Evolutionary conservation across 1,140 invertebrate genomes (phyloP).

Genomic region (Cecropterus lyciades): DNA sequence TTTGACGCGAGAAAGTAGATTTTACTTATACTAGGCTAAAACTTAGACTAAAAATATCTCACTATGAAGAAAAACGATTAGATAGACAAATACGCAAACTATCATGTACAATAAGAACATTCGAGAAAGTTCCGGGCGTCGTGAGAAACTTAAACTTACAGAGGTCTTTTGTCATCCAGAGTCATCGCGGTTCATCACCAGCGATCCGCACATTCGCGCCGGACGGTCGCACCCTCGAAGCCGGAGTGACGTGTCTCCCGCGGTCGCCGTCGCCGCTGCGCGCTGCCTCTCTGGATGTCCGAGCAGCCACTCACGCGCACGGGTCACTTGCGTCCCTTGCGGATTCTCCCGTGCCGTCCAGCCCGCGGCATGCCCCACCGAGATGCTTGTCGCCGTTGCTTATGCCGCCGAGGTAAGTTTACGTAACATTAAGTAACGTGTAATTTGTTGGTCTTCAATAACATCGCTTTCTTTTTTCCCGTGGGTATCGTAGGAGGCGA

Average conservation of each 20-base stretch:
- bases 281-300: conserved; percentile 89
- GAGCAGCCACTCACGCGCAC: conserved; percentile 85
- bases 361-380: conserved; percentile 79
- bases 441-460: no score
- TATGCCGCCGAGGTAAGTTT: conserved; percentile 86
- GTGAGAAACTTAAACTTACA: no score
- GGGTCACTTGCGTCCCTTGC: conserved; percentile 85
- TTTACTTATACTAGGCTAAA: no score
- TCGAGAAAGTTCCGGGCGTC: no score
- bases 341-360: conserved; percentile 81
- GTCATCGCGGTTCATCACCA: conserved; percentile 90
- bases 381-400: conserved; percentile 89
- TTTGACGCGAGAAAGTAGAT: no score
- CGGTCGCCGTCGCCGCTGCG: conserved; percentile 90
- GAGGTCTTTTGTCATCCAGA: conserved; percentile 61
- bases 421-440: no score
- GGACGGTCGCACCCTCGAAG: conserved; percentile 88
- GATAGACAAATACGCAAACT: no score
- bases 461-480: no score
- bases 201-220: conserved; percentile 91
- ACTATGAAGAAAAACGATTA: no score
- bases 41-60: no score
- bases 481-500: no score
- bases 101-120: no score
- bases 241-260: conserved; percentile 85